Conservation (phyloP, 2,113 vertebrate species). For the Corythoichthys intestinalis region DNA sequence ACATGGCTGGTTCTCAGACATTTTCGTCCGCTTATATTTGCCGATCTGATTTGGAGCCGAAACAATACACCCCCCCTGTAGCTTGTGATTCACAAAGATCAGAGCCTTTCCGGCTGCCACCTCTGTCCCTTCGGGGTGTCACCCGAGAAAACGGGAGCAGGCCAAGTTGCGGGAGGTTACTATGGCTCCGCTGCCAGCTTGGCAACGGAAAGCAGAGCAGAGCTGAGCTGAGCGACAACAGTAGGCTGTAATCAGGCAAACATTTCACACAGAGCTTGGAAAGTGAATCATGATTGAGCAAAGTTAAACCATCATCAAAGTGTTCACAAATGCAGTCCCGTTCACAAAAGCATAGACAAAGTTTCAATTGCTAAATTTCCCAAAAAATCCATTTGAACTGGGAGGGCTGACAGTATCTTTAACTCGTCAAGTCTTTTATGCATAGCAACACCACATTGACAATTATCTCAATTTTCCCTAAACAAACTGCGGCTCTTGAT, state of each 20-base stretch:
- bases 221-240: conserved; percentile 30
- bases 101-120: conserved; percentile 10
- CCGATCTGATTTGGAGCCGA: not conserved
- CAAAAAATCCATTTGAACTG: not conserved
- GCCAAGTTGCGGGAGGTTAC: conserved; percentile 40
- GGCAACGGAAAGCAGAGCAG: conserved; percentile 18
- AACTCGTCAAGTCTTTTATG: not conserved
- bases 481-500: conserved; percentile 45
- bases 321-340: not conserved
- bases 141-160: conserved; percentile 33
- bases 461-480: not conserved
- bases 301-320: not conserved
- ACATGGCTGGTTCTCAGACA: not conserved
- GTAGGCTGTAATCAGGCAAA: not conserved
- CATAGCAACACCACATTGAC: conserved; percentile 1
- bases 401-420: not conserved
- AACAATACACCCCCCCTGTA: conserved; percentile 24
- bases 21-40: not conserved
- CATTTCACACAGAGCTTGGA: not conserved
- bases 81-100: conserved; percentile 51
- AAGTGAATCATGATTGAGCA: not conserved
- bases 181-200: conserved; percentile 39
- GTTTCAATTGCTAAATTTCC: not conserved
- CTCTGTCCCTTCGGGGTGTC: conserved; percentile 16
- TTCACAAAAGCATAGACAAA: not conserved